Evolutionary conservation across 2,888 invertebrate genomes (phyloP).

Genomic region (Ochlodes sylvanus): DNA sequence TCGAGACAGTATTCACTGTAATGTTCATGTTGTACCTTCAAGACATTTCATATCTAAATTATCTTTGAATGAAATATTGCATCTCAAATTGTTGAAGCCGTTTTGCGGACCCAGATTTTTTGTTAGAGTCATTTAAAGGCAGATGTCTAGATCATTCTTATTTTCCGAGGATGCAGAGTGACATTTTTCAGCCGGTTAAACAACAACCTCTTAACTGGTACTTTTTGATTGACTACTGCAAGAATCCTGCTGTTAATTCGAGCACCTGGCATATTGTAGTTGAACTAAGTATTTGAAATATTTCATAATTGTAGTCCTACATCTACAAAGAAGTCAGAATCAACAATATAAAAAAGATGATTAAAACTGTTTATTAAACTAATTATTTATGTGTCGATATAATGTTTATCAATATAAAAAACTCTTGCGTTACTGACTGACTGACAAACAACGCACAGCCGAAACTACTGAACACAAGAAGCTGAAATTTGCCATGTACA

Average conservation of each 20-base stretch:
- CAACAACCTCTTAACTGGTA: slow-evolving; percentile 60
- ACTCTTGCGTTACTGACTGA: too few relatives aligned
- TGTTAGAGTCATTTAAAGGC: slow-evolving; percentile 55
- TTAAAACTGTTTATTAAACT: too few relatives aligned
- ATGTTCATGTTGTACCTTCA: slow-evolving; percentile 22
- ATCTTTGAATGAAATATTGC: slow-evolving; percentile 34
- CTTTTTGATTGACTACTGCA: slow-evolving; percentile 67
- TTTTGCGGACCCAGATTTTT: slow-evolving; percentile 36
- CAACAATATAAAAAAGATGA: too few relatives aligned
- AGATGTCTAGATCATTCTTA: slow-evolving; percentile 60
- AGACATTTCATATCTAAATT: slow-evolving; percentile 14
- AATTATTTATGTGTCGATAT: too few relatives aligned
- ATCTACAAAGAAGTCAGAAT: neutral
- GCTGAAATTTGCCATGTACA: too few relatives aligned
- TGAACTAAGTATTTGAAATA: neutral
- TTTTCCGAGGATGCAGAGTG: slow-evolving; percentile 68
- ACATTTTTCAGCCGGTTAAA: slow-evolving; percentile 79
- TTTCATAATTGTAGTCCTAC: slow-evolving; percentile 7
- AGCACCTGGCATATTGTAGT: slow-evolving; percentile 59
- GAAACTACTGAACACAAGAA: too few relatives aligned
- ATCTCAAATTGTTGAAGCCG: slow-evolving; percentile 23
- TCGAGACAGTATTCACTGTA: slow-evolving; percentile 10
- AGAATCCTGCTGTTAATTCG: slow-evolving; percentile 64
- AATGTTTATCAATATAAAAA: too few relatives aligned
- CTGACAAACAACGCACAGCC: too few relatives aligned